Percentiles rank a stretch among this genome's conserved stretches.
These are phyloP conservation scores for Hemithea aestivaria DNA, from an alignment of 2,888 invertebrate genomes.

Conservation along the genomic window DNA sequence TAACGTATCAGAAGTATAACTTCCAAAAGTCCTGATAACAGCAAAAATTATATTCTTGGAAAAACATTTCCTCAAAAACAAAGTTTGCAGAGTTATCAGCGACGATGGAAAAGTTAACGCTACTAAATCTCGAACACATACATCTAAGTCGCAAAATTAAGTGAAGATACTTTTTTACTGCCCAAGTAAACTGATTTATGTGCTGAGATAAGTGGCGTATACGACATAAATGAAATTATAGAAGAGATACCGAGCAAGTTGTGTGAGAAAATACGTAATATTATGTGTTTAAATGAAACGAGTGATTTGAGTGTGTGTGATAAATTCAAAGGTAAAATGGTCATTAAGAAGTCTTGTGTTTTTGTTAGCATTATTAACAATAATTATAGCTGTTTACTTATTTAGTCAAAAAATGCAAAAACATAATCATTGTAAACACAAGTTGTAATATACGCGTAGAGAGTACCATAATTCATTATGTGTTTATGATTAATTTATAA, in stretches of 20 bases:
- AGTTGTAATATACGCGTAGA: too few species aligned
- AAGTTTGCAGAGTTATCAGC: slow-evolving; percentile 1
- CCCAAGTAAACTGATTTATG: slow-evolving; percentile 26
- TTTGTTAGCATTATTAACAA: too few species aligned
- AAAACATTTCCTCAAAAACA: neutral
- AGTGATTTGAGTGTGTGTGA: slow-evolving; percentile 9
- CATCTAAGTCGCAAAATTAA: slow-evolving; percentile 20
- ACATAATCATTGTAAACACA: too few species aligned
- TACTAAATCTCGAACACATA: slow-evolving; percentile 11
- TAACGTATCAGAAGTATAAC: too few species aligned
- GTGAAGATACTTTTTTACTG: slow-evolving; percentile 26
- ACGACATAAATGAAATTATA: slow-evolving; percentile 22
- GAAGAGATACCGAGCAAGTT: slow-evolving; percentile 14
- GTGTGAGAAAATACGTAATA: neutral
- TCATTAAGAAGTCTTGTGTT: too few species aligned
- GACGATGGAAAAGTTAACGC: slow-evolving; percentile 6
- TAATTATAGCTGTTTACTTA: neutral
- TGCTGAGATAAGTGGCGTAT: slow-evolving; percentile 23
- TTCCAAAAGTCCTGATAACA: too few species aligned
- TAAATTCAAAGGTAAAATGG: slow-evolving; percentile 1
- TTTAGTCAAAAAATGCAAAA: slow-evolving; percentile 1
- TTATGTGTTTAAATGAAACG: slow-evolving; percentile 10
- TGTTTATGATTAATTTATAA: too few species aligned
- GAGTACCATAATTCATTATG: too few species aligned
- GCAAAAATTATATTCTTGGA: too few species aligned